A percentile compares a stretch with the other conserved stretches of the same genome.
Conservation (phyloP, 2,888 invertebrate genomes). For the Geotrupes spiniger region DNA sequence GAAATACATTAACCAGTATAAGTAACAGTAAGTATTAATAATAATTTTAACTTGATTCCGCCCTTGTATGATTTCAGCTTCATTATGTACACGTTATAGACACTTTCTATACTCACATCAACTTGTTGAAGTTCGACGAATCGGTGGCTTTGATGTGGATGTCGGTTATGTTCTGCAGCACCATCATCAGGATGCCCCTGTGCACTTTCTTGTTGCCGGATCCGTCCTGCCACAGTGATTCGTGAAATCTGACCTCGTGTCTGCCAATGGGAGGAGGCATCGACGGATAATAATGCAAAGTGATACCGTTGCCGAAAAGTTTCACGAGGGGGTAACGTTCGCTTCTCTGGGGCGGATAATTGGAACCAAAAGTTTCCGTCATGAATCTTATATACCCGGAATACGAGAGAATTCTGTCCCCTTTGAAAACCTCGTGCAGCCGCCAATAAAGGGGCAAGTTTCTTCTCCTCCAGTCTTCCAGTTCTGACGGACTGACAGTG, state of each 20-base stretch:
- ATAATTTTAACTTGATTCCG: too few species aligned
- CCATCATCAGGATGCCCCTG: slow-evolving; percentile 75
- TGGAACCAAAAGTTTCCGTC: slow-evolving; percentile 53
- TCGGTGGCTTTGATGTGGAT: slow-evolving; percentile 70
- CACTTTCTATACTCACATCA: slow-evolving; percentile 60
- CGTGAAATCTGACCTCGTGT: slow-evolving; percentile 64
- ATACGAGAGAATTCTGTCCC: slow-evolving; percentile 87
- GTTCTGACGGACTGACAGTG: slow-evolving; percentile 53
- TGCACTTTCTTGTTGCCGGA: slow-evolving; percentile 42
- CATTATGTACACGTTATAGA: too few species aligned
- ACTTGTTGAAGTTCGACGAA: slow-evolving; percentile 56
- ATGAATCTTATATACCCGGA: slow-evolving; percentile 83
- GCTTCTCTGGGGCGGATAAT: slow-evolving; percentile 46
- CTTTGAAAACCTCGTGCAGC: slow-evolving; percentile 76
- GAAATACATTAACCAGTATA: too few species aligned
- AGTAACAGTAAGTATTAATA: too few species aligned
- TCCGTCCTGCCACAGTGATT: slow-evolving; percentile 68
- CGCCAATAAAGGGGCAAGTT: slow-evolving; percentile 75
- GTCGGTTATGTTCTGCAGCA: slow-evolving; percentile 80
- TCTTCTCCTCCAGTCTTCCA: slow-evolving; percentile 47
- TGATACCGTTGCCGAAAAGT: slow-evolving; percentile 69
- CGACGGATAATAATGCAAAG: slow-evolving; percentile 44
- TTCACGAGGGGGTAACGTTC: slow-evolving; percentile 72
- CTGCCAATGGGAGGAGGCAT: slow-evolving; percentile 47
- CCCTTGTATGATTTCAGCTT: too few species aligned